Evolutionary conservation across 2,888 invertebrate species (phyloP), one percentile per base, ranked within the genome.

Genomic region (Empis stercorea): DNA sequence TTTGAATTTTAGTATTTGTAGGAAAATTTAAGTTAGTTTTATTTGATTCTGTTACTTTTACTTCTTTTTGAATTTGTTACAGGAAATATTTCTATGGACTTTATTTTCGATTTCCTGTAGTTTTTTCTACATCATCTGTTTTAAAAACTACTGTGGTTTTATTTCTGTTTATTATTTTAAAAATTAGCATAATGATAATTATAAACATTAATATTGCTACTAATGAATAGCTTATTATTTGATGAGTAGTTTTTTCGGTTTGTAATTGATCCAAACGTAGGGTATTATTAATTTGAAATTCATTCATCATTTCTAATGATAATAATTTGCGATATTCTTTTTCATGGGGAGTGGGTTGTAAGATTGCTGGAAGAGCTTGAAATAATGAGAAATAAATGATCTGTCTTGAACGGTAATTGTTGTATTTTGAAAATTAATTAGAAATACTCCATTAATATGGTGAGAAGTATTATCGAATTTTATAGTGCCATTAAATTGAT

Each of bases 391-490:
- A 15, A 37, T 45, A n/a, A 49, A 44, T 36, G 46, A 42, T 36
- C 36, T 44, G 30, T 46, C 49, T 20, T 44, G 37, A 14, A 50
- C 34, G 13, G 38, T 49, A 4, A 49, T 16, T n/a, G 46, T 49
- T 10, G 46, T 45, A 23, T 49, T 51, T n/a, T 41, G 49, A 41
- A 51, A 47, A 47, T 51, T 47, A 23, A 49, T 13, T 13, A 51
- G 23, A 15, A 43, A 49, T 30, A 43, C 48, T 27, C 40, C 43
- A 17, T 43, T 46, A 10, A 49, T 30, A 36, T 30, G 41, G 27
- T 51, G 45, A 9, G 37, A 39, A 16, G 37, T 45, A 14, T 46
- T 47, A 27, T 45, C 36, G 13, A 34, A 15, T 16, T 38, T 16
- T n/a, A 49, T 34, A 15, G 23, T 48, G 23, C 44, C 41, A 13